Conservation (phyloP, 2,797 vertebrate species). For the Rhincodon typus region DNA sequence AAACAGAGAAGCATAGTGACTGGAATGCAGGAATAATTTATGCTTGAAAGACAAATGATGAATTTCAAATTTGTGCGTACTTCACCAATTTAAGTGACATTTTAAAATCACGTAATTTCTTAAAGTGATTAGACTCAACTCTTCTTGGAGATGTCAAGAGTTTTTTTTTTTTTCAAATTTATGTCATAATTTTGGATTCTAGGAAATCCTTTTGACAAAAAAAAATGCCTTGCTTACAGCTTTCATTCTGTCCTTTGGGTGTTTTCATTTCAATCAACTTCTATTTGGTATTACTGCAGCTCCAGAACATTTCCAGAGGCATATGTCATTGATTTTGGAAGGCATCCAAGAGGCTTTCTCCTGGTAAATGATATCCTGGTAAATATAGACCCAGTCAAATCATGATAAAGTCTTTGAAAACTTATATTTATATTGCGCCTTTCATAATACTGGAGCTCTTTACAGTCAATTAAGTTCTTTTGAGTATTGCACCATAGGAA, state of each 20-base stretch:
- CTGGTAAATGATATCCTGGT: background rate
- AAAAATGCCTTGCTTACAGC: background rate
- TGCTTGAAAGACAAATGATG: background rate
- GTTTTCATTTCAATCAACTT: conserved; percentile 15
- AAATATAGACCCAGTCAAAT: background rate
- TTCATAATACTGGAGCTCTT: background rate
- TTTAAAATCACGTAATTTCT: background rate
- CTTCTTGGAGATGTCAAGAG: background rate
- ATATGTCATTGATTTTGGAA: background rate
- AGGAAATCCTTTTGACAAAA: background rate
- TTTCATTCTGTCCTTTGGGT: background rate
- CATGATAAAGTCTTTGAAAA: background rate
- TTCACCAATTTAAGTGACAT: background rate
- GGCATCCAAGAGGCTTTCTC: background rate
- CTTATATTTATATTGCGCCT: background rate
- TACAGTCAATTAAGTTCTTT: background rate
- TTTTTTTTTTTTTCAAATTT: background rate
- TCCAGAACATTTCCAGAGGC: background rate
- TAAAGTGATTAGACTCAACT: background rate
- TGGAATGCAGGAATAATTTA: background rate
- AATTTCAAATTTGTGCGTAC: background rate
- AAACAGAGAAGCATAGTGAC: too few species aligned
- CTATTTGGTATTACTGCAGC: background rate
- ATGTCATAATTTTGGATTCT: background rate
- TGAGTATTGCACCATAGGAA: background rate